A percentile compares a stretch with the other conserved stretches of the same genome.
Conservation (phyloP, 2,113 vertebrate genomes). For the Ageneiosus marmoratus region DNA sequence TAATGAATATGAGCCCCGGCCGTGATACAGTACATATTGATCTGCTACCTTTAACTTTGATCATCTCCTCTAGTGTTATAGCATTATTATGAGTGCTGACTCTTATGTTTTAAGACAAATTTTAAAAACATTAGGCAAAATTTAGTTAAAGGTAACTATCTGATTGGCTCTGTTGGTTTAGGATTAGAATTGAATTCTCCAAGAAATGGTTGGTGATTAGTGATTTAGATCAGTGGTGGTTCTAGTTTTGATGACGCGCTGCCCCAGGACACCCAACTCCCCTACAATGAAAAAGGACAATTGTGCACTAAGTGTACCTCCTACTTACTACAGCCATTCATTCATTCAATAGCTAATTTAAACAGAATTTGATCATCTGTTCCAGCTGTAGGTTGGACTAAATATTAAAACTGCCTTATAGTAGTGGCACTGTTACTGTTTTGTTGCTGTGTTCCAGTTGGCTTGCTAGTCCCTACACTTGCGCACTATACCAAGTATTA, state of each 20-base stretch:
- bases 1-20: background rate
- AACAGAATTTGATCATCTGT: too few relatives aligned
- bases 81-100: background rate
- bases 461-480: background rate
- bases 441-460: background rate
- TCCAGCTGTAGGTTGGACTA: too few relatives aligned
- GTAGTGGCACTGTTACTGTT: too few relatives aligned
- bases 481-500: background rate
- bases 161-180: constrained; percentile 9
- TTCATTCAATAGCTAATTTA: too few relatives aligned
- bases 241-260: too few relatives aligned
- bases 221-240: too few relatives aligned
- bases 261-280: too few relatives aligned
- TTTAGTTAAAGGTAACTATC: background rate
- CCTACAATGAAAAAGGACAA: too few relatives aligned
- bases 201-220: background rate
- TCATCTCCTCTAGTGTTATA: constrained; percentile 7
- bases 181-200: background rate
- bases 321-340: too few relatives aligned
- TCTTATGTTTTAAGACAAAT: constrained; percentile 2
- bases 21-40: constrained; percentile 7
- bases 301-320: too few relatives aligned
- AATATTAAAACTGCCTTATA: too few relatives aligned
- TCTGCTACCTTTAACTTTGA: background rate
- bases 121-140: background rate